phyloP scores from a whole-genome alignment of 53 echinoderm and acorn worm genomes.

The Apostichopus leukothele region DNA sequence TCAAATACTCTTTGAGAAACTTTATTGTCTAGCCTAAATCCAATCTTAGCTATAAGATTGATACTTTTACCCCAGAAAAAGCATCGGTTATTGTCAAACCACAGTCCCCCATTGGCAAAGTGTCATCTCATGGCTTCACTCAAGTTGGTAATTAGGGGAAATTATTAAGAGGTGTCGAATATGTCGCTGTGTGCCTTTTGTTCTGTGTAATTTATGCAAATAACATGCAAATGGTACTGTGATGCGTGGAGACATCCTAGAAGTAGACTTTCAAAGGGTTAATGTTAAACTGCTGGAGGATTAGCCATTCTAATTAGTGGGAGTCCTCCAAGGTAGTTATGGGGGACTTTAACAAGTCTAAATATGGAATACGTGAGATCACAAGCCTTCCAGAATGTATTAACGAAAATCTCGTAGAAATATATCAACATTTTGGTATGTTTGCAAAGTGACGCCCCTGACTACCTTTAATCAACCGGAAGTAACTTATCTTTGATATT shows the following conservation, averaged over 20 bases:
- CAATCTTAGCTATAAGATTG: slow-evolving; percentile 15
- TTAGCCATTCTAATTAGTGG: neutral
- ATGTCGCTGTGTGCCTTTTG: slow-evolving; percentile 23
- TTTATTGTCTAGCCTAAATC: neutral
- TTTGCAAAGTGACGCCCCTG: too few species aligned
- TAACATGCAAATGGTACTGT: slow-evolving; percentile 25
- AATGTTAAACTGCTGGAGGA: neutral
- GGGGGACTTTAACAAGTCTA: slow-evolving; percentile 4
- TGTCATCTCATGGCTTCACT: slow-evolving; percentile 16
- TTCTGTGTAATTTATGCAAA: slow-evolving; percentile 43
- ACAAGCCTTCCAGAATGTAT: too few species aligned
- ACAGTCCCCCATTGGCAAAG: slow-evolving; percentile 13
- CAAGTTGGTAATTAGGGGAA: slow-evolving; percentile 29
- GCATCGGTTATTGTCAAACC: slow-evolving; percentile 33
- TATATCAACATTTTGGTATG: too few species aligned
- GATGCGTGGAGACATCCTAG: slow-evolving; percentile 7
- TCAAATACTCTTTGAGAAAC: neutral
- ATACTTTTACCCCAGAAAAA: neutral
- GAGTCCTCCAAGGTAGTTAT: neutral
- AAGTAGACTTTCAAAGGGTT: slow-evolving; percentile 4
- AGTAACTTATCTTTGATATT: too few species aligned
- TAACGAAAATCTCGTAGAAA: too few species aligned
- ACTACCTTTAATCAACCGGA: too few species aligned
- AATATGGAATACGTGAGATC: neutral
- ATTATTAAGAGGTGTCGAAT: slow-evolving; percentile 27